These are phyloP conservation scores for Lysiphlebus fabarum DNA, from an alignment of 1,140 invertebrate species.

Conservation along the genomic window DNA sequence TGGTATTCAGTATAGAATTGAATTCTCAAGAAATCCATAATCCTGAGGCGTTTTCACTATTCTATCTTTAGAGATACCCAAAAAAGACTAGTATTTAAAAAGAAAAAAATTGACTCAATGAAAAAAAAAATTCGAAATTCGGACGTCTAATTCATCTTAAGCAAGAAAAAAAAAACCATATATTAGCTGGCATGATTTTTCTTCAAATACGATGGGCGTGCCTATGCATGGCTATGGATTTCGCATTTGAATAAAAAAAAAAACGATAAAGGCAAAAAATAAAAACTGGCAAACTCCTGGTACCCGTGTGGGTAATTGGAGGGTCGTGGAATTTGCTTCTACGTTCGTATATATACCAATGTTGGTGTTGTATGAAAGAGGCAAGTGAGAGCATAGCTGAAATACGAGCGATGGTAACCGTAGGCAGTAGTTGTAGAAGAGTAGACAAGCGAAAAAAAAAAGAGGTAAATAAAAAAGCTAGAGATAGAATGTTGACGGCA, in stretches of 20 bases:
- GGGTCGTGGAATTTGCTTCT: constrained; percentile 44
- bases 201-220: too few species aligned
- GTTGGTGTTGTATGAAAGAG: background rate
- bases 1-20: too few species aligned
- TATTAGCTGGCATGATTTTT: too few species aligned
- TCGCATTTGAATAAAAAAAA: constrained; percentile 10
- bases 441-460: background rate
- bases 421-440: background rate
- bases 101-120: too few species aligned
- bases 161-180: too few species aligned
- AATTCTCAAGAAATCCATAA: too few species aligned
- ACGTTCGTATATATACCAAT: constrained; percentile 26
- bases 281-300: constrained; percentile 39
- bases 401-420: constrained; percentile 37
- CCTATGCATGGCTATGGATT: too few species aligned
- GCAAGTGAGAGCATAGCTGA: constrained; percentile 26
- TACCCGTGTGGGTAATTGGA: constrained; percentile 41
- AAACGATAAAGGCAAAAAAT: constrained; percentile 31
- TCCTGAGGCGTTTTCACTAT: too few species aligned
- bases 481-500: constrained; percentile 14
- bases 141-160: too few species aligned
- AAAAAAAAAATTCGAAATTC: too few species aligned
- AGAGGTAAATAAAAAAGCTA: constrained; percentile 4
- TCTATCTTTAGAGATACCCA: too few species aligned
- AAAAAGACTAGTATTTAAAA: too few species aligned